phyloP scores from a whole-genome alignment of 2,797 vertebrate species.

The Eutrigla gurnardus region DNA sequence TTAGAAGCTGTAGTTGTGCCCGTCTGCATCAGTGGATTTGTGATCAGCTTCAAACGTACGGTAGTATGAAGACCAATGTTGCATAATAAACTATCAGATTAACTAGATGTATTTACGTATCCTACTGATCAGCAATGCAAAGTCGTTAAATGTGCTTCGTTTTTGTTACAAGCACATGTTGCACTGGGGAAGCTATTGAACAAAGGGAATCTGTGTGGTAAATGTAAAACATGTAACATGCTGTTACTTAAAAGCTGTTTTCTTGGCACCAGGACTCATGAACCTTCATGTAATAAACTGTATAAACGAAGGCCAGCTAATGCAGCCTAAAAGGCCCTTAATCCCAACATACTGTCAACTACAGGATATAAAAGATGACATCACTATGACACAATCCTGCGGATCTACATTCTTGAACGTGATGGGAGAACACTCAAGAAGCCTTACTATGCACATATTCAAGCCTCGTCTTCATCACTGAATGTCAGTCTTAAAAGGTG shows the following conservation, averaged over 20 bases:
- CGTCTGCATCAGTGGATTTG: conserved; percentile 18
- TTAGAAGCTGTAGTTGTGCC: conserved; percentile 44
- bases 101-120: conserved; percentile 9
- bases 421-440: conserved; percentile 14
- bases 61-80: conserved; percentile 25
- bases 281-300: background rate
- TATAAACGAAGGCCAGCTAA: background rate
- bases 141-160: conserved; percentile 7
- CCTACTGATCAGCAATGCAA: conserved; percentile 34
- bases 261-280: background rate
- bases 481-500: conserved; percentile 28
- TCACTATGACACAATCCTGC: background rate
- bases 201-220: background rate
- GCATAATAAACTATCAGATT: background rate
- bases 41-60: conserved; percentile 29
- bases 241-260: conserved; percentile 4
- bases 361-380: conserved; percentile 8
- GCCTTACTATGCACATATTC: conserved; percentile 53
- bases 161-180: conserved; percentile 19
- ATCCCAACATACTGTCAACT: background rate
- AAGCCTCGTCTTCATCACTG: conserved; percentile 40
- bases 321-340: background rate
- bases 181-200: background rate
- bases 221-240: background rate
- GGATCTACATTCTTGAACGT: background rate